Conservation (phyloP, 2,113 vertebrate species). For the Rhegmatorhina hoffmannsi region DNA sequence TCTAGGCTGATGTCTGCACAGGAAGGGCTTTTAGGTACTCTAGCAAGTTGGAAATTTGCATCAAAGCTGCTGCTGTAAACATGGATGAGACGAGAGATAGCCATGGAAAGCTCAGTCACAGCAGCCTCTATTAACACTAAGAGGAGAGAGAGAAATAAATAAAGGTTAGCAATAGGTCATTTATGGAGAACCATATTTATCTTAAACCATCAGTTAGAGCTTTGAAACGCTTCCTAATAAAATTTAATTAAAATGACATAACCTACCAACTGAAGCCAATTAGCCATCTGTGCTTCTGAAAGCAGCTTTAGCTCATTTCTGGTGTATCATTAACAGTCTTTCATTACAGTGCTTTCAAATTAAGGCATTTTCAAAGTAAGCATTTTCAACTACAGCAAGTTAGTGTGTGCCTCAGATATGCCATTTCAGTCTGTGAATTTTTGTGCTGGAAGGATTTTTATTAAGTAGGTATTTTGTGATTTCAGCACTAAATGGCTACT, state of each 20-base stretch:
- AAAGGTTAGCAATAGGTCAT: constrained; percentile 39
- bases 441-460: background rate
- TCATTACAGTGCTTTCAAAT: constrained; percentile 10
- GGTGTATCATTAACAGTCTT: constrained; percentile 16
- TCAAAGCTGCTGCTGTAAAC: constrained; percentile 69
- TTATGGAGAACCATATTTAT: constrained; percentile 19
- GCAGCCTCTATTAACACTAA: background rate
- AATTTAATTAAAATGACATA: constrained; percentile 71
- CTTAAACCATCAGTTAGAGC: constrained; percentile 34
- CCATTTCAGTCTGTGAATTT: background rate
- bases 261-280: constrained; percentile 57
- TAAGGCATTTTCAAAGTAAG: constrained; percentile 32
- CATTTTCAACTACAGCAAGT: constrained; percentile 1
- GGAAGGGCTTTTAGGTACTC: background rate
- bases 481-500: constrained; percentile 3
- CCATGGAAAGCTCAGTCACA: constrained; percentile 52
- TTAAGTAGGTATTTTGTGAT: background rate
- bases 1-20: background rate
- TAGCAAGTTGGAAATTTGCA: constrained; percentile 59
- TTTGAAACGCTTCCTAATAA: constrained; percentile 62
- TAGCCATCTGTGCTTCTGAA: constrained; percentile 63
- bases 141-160: background rate
- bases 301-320: constrained; percentile 25
- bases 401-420: background rate
- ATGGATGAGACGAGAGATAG: constrained; percentile 55